These are phyloP conservation scores for Festucalex cinctus DNA, from an alignment of 2,113 vertebrate species.

Conservation along the genomic window DNA sequence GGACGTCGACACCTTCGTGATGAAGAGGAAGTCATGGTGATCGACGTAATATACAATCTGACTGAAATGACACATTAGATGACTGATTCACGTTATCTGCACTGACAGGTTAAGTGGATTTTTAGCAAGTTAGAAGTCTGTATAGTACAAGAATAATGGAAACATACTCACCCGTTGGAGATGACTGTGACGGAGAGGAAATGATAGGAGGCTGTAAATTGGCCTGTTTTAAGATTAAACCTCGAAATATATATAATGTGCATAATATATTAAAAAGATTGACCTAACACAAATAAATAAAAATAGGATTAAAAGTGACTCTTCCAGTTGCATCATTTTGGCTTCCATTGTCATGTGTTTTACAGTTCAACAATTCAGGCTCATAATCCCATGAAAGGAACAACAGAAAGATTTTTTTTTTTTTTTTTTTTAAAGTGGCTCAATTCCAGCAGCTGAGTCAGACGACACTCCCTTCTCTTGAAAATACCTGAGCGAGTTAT, in stretches of 20 bases:
- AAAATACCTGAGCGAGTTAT: background rate
- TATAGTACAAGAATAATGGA: background rate
- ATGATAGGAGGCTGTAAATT: background rate
- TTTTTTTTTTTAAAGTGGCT: background rate
- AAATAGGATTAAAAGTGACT: background rate
- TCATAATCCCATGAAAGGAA: background rate
- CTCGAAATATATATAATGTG: too few relatives aligned
- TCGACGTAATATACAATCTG: background rate
- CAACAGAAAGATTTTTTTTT: background rate
- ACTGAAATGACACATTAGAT: background rate
- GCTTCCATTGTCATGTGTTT: background rate
- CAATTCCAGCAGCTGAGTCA: background rate
- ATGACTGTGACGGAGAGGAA: background rate
- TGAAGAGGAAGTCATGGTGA: background rate
- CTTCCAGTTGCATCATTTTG: background rate
- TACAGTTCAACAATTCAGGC: background rate
- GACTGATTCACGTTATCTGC: background rate
- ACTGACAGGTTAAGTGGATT: constrained; percentile 27
- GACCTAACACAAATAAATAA: background rate
- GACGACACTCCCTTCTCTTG: background rate
- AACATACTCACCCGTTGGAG: background rate
- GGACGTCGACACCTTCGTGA: constrained; percentile 1
- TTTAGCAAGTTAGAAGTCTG: background rate
- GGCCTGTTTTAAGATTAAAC: too few relatives aligned
- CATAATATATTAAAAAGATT: too few relatives aligned